These are phyloP conservation scores for Tenthredo distinguenda DNA, from an alignment of 2,888 invertebrate species.

Conservation along the genomic window DNA sequence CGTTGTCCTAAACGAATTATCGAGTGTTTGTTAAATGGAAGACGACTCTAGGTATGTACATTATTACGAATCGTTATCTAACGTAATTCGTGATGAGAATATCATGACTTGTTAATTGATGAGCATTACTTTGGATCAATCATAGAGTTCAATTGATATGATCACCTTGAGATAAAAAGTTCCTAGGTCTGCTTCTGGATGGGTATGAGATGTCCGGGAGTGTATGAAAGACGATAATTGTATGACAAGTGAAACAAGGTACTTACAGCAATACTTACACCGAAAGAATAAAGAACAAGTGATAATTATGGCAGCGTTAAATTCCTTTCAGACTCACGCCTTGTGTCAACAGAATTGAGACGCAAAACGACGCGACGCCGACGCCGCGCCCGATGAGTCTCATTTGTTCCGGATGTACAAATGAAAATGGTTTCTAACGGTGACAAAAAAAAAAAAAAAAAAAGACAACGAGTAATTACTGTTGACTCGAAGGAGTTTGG, in stretches of 20 bases:
- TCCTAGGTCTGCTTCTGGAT: background rate
- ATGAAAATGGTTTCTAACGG: conserved; percentile 4
- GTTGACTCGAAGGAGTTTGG: background rate
- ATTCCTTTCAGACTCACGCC: conserved; percentile 25
- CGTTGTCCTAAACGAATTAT: background rate
- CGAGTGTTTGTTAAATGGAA: background rate
- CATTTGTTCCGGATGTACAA: conserved; percentile 25
- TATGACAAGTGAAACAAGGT: background rate
- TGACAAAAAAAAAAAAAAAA: background rate
- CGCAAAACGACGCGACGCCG: background rate
- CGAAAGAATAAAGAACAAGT: background rate
- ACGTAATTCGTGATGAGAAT: no score
- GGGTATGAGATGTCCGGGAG: background rate
- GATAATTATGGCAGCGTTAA: conserved; percentile 20
- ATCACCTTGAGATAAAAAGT: background rate
- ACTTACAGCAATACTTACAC: background rate
- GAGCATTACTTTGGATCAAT: background rate
- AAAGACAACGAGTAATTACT: background rate
- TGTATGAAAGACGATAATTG: background rate
- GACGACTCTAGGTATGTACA: background rate
- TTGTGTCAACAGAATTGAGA: conserved; percentile 7
- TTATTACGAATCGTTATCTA: no score
- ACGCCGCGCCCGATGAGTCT: background rate
- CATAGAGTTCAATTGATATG: background rate
- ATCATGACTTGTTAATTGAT: background rate